Evolutionary conservation across 2,888 invertebrate species (phyloP).

Genomic region (Cepaea hortensis): DNA sequence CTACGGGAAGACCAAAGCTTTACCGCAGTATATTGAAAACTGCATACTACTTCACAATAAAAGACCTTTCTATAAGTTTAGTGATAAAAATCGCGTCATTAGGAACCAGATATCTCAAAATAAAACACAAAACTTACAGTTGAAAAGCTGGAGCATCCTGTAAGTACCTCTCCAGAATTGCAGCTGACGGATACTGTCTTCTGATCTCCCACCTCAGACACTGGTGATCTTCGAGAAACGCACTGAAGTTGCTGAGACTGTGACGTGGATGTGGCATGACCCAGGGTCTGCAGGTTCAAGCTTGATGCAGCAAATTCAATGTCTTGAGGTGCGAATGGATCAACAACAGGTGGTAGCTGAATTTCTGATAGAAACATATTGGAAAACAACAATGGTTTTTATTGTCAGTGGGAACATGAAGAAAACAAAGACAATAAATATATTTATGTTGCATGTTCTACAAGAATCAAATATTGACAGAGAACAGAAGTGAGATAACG

Average conservation of each 20-base stretch:
- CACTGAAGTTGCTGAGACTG: constrained; percentile 41
- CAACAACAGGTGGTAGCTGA: constrained; percentile 27
- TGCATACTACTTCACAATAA: too few relatives aligned
- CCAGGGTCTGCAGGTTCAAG: constrained; percentile 36
- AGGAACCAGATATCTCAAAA: background rate
- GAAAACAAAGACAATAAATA: too few relatives aligned
- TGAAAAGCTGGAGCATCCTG: constrained; percentile 47
- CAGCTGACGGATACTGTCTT: constrained; percentile 45
- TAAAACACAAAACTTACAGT: constrained; percentile 31
- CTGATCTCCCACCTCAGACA: constrained; percentile 49
- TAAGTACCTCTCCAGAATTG: constrained; percentile 47
- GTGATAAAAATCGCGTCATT: background rate
- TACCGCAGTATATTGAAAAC: too few relatives aligned
- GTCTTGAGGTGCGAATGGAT: constrained; percentile 31
- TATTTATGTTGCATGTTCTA: too few relatives aligned
- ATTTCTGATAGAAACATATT: constrained; percentile 17
- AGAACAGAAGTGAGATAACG: too few relatives aligned
- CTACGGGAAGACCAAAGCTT: too few relatives aligned
- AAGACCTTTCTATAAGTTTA: background rate
- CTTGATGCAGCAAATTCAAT: constrained; percentile 44
- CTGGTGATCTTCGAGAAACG: constrained; percentile 41
- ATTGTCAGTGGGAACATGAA: too few relatives aligned
- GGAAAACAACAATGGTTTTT: too few relatives aligned
- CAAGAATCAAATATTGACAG: too few relatives aligned
- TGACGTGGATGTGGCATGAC: constrained; percentile 28